phyloP scores from a whole-genome alignment of 1,140 invertebrate genomes.

The Andrena cerasifolii region DNA sequence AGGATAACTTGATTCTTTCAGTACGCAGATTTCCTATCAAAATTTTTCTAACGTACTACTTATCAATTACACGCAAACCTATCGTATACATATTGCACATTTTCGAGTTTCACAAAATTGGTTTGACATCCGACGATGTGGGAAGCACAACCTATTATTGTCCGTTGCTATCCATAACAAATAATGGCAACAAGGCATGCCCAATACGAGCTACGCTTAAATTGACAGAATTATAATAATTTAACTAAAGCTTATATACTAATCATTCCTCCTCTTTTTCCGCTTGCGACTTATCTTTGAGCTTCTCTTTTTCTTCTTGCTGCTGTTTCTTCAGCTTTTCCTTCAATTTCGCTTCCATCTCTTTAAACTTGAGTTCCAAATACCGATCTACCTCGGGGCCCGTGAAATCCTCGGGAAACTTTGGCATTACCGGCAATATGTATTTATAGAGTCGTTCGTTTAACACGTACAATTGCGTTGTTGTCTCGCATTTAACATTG shows the following conservation, averaged over 20 bases:
- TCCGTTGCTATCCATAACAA: slow-evolving; percentile 33
- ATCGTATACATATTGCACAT: slow-evolving; percentile 65
- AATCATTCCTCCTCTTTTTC: slow-evolving; percentile 51
- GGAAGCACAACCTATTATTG: not conserved
- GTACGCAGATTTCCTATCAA: slow-evolving; percentile 3
- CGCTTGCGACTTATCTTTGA: slow-evolving; percentile 68
- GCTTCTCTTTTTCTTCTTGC: slow-evolving; percentile 72
- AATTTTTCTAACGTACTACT: slow-evolving; percentile 13
- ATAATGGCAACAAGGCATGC: slow-evolving; percentile 69
- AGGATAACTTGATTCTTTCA: slow-evolving; percentile 30
- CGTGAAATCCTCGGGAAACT: slow-evolving; percentile 93
- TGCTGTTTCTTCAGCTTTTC: slow-evolving; percentile 79
- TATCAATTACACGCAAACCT: slow-evolving; percentile 51
- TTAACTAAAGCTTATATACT: slow-evolving; percentile 29
- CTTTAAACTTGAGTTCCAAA: slow-evolving; percentile 90
- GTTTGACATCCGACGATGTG: not conserved
- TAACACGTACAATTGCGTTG: slow-evolving; percentile 91
- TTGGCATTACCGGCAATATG: slow-evolving; percentile 91
- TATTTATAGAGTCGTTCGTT: slow-evolving; percentile 95
- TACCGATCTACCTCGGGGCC: slow-evolving; percentile 93
- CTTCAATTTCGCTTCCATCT: slow-evolving; percentile 90
- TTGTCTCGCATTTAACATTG: slow-evolving; percentile 92
- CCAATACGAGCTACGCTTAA: not conserved
- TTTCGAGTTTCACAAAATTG: slow-evolving; percentile 31
- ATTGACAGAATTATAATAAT: slow-evolving; percentile 46